A percentile compares a stretch with the other conserved stretches of the same genome.
phyloP scores from a whole-genome alignment of 2,888 invertebrate genomes.

The Drosophila rellima region DNA sequence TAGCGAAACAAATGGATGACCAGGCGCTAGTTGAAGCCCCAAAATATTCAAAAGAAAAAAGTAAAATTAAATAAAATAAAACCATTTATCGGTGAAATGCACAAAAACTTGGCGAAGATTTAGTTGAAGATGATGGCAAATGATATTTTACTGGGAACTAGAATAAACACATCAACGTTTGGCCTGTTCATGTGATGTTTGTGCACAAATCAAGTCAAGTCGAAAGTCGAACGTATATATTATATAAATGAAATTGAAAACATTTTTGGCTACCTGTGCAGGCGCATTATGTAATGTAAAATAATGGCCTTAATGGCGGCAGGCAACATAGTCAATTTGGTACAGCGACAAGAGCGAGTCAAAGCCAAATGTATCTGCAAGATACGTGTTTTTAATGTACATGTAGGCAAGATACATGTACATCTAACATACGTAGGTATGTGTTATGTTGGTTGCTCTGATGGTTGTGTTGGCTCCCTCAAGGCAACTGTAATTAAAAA shows the following conservation, averaged over 20 bases:
- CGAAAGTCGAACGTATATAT: constrained; percentile 41
- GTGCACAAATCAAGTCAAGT: constrained; percentile 70
- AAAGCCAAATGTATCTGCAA: constrained; percentile 55
- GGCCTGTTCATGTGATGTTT: constrained; percentile 49
- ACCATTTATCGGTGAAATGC: constrained; percentile 28
- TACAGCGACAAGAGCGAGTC: constrained; percentile 22
- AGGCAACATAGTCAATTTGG: constrained; percentile 19
- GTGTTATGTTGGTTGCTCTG: constrained; percentile 15
- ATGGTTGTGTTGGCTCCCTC: constrained; percentile 14
- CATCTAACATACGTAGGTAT: constrained; percentile 6
- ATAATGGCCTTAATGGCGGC: constrained; percentile 64
- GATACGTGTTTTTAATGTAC: constrained; percentile 47
- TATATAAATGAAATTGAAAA: constrained; percentile 19
- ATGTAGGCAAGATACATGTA: constrained; percentile 25
- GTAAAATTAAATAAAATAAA: constrained; percentile 1
- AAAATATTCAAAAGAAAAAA: background rate
- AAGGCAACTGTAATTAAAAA: constrained; percentile 73
- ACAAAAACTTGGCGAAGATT: constrained; percentile 25
- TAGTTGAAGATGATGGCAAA: constrained; percentile 42
- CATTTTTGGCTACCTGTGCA: constrained; percentile 22
- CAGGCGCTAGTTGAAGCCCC: constrained; percentile 19
- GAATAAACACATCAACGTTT: constrained; percentile 51
- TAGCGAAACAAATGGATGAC: constrained; percentile 27
- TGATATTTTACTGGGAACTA: constrained; percentile 46
- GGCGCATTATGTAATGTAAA: constrained; percentile 59